A percentile compares a stretch with the other conserved stretches of the same genome.
These are phyloP conservation scores for Nestor notabilis DNA, from an alignment of 2,113 vertebrate genomes.

Conservation along the genomic window DNA sequence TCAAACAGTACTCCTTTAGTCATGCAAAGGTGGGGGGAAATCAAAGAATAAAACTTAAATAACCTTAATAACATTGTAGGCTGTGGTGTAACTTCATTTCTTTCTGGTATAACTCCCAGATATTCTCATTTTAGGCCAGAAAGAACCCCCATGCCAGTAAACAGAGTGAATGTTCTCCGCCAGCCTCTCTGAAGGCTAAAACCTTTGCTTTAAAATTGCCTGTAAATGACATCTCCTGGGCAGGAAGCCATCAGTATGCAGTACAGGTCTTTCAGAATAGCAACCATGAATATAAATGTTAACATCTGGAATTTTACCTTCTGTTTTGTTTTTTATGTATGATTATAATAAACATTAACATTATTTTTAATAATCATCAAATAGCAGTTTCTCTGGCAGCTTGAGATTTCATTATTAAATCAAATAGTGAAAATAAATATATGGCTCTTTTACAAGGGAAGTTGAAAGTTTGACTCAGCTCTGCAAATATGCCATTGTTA, in stretches of 20 bases:
- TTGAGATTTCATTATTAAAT: not conserved
- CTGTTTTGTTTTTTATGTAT: constrained; percentile 9
- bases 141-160: not conserved
- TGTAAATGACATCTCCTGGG: not conserved
- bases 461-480: constrained; percentile 19
- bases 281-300: constrained; percentile 27
- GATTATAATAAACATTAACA: constrained; percentile 37
- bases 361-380: constrained; percentile 48
- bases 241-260: constrained; percentile 38
- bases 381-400: constrained; percentile 26
- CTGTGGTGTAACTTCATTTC: not conserved
- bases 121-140: not conserved
- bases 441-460: not conserved
- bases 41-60: not conserved
- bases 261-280: not conserved
- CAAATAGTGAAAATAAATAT: constrained; percentile 16
- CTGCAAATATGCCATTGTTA: constrained; percentile 34
- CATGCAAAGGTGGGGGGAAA: too few species aligned
- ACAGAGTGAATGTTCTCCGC: not conserved
- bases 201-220: not conserved
- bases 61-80: not conserved
- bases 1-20: not conserved
- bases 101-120: not conserved
- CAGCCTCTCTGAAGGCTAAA: not conserved
- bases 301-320: constrained; percentile 29